Evolutionary conservation across 2,888 invertebrate species (phyloP).

Genomic region (Drosophila kuntzei): DNA sequence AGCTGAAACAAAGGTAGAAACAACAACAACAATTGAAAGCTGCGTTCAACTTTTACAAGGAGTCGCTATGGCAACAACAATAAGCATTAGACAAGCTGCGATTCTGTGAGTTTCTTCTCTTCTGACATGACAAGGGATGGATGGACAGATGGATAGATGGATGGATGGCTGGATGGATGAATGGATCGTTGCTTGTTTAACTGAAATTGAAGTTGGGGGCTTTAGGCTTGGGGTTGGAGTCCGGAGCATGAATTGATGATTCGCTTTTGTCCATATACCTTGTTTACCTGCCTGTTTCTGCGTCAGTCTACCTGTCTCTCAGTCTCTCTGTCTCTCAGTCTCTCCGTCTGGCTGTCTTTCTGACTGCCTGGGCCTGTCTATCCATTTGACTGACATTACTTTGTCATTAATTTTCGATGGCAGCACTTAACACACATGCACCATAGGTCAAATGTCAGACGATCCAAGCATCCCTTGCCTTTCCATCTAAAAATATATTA

Average conservation of each 20-base stretch:
- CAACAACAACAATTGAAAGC: constrained; percentile 52
- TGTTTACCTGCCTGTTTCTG: constrained; percentile 16
- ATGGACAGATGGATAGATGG: constrained; percentile 46
- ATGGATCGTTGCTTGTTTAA: constrained; percentile 36
- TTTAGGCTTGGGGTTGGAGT: constrained; percentile 27
- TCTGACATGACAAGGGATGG: constrained; percentile 81
- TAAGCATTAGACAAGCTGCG: constrained; percentile 46
- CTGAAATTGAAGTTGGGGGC: constrained; percentile 28
- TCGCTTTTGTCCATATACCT: constrained; percentile 42
- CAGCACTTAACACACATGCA: constrained; percentile 75
- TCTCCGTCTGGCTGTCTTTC: constrained; percentile 30
- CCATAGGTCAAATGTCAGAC: constrained; percentile 70
- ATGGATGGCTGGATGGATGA: constrained; percentile 66
- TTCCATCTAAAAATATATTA: constrained; percentile 47
- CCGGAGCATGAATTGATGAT: constrained; percentile 58
- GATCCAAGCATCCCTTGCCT: constrained; percentile 43
- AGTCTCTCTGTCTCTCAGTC: constrained; percentile 35
- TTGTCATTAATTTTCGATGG: constrained; percentile 84
- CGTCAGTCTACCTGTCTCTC: constrained; percentile 37
- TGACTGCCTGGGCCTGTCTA: constrained; percentile 62
- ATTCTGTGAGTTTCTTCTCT: constrained; percentile 20
- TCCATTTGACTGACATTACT: constrained; percentile 84
- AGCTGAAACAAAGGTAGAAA: constrained; percentile 52
- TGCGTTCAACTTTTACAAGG: constrained; percentile 65
- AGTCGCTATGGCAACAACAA: constrained; percentile 67